These are phyloP conservation scores for Tragelaphus imberbis DNA, from an alignment of 2,113 vertebrate species.

Conservation along the genomic window DNA sequence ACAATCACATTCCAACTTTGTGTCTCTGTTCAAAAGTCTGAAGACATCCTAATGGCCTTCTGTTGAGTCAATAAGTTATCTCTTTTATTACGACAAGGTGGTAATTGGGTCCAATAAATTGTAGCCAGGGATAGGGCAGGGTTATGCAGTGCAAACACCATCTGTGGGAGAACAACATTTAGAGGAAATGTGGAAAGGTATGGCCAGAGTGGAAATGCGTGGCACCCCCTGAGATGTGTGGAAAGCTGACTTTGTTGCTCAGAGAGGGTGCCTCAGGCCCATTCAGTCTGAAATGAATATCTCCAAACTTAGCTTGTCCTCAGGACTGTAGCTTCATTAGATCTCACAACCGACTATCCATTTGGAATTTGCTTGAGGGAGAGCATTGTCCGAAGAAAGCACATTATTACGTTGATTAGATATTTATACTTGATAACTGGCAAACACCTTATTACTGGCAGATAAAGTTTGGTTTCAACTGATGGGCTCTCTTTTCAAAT, in stretches of 20 bases:
- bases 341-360: neutral
- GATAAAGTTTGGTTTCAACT: neutral
- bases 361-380: neutral
- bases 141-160: neutral
- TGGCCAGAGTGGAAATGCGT: neutral
- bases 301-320: neutral
- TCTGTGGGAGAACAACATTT: neutral
- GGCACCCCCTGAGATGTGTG: neutral
- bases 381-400: neutral
- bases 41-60: neutral
- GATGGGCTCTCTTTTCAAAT: neutral
- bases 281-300: neutral
- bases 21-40: neutral
- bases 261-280: neutral
- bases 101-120: neutral
- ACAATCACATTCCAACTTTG: neutral
- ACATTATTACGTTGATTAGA: neutral
- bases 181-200: neutral
- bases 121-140: neutral
- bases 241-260: neutral
- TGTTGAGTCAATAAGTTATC: neutral
- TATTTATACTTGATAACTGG: conserved; percentile 4
- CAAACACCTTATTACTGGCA: neutral
- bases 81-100: neutral
- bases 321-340: neutral